These are phyloP conservation scores for Tiliqua scincoides DNA, from an alignment of 2,113 vertebrate genomes.

Conservation along the genomic window DNA sequence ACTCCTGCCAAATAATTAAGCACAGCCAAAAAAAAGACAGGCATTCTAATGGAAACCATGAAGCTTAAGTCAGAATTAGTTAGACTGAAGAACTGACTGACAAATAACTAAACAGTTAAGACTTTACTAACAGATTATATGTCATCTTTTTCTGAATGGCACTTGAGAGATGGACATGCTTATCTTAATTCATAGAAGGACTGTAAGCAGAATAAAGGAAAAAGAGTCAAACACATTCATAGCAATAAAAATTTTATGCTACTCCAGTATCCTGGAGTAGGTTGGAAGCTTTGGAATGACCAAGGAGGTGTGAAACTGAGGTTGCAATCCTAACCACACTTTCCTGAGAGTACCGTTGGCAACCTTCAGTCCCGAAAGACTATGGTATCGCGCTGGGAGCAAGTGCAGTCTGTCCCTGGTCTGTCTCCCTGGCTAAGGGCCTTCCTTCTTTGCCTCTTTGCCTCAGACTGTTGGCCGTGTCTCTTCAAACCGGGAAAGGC, in stretches of 20 bases:
- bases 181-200: not conserved
- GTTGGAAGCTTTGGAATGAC: too few species aligned
- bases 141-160: constrained; percentile 1
- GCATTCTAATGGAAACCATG: constrained; percentile 16
- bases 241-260: not conserved
- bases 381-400: too few species aligned
- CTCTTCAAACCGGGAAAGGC: too few species aligned
- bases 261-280: not conserved
- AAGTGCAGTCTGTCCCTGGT: too few species aligned
- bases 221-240: too few species aligned
- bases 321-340: too few species aligned
- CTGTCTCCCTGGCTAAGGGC: too few species aligned
- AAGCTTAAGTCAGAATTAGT: constrained; percentile 36
- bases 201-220: constrained; percentile 7
- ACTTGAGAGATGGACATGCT: constrained; percentile 10
- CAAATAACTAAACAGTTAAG: not conserved
- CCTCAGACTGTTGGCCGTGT: too few species aligned
- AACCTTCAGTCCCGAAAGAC: too few species aligned
- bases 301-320: too few species aligned
- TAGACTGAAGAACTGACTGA: not conserved
- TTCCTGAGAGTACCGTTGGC: too few species aligned
- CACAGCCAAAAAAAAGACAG: constrained; percentile 27
- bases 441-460: too few species aligned
- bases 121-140: not conserved
- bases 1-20: constrained; percentile 39